A percentile compares a stretch with the other conserved stretches of the same genome.
Evolutionary conservation across 2,888 invertebrate species (phyloP).

Genomic region (Heliconius ethilla): DNA sequence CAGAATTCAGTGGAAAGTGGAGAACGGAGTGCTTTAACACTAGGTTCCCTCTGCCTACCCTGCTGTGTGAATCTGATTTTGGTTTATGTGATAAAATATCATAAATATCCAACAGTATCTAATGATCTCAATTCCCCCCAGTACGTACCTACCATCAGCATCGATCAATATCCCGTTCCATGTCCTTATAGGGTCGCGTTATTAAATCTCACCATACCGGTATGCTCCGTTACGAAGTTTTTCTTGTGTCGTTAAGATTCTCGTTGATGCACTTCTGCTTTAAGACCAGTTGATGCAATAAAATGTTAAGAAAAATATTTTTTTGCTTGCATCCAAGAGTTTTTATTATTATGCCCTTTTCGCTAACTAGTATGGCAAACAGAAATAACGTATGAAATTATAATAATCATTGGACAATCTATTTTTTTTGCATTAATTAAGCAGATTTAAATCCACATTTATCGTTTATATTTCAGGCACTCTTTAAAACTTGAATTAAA

Average conservation of each 20-base stretch:
- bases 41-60: no score
- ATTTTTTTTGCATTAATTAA: neutral
- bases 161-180: constrained; percentile 46
- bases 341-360: neutral
- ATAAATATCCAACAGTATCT: constrained; percentile 20
- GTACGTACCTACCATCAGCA: constrained; percentile 51
- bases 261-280: constrained; percentile 23
- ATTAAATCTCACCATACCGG: constrained; percentile 76
- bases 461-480: no score
- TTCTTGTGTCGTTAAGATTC: constrained; percentile 31
- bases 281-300: neutral
- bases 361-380: neutral
- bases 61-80: no score
- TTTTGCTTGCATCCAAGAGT: neutral
- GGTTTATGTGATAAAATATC: neutral
- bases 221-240: constrained; percentile 55
- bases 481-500: no score
- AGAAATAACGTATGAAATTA: neutral
- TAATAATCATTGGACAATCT: neutral
- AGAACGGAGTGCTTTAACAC: no score
- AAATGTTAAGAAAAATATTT: constrained; percentile 4
- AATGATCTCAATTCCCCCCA: constrained; percentile 33
- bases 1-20: no score
- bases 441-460: neutral
- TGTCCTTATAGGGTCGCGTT: constrained; percentile 67